phyloP scores from a whole-genome alignment of 2,113 vertebrate species.

The Pelobates fuscus region DNA sequence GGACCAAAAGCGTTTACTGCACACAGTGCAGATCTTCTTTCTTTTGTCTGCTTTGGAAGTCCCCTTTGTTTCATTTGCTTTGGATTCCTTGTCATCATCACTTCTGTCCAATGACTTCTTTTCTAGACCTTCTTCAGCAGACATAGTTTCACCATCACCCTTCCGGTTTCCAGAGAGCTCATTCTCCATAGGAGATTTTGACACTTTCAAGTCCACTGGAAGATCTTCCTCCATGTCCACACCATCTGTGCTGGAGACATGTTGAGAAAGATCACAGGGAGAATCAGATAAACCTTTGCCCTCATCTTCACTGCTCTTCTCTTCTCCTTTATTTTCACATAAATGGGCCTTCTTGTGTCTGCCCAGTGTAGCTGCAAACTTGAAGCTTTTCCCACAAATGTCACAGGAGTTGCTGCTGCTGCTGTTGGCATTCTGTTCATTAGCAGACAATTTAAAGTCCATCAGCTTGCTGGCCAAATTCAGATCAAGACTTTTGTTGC shows the following conservation, averaged over 20 bases:
- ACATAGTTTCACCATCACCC: conserved; percentile 71
- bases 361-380: conserved; percentile 86
- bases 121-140: conserved; percentile 75
- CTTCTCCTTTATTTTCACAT: conserved; percentile 66
- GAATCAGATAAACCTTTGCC: conserved; percentile 51
- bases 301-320: conserved; percentile 59
- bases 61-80: conserved; percentile 70
- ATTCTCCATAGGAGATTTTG: conserved; percentile 58
- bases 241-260: conserved; percentile 8
- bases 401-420: conserved; percentile 78
- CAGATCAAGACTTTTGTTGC: conserved; percentile 94
- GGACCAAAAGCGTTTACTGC: conserved; percentile 96
- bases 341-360: conserved; percentile 88
- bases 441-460: conserved; percentile 86
- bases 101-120: conserved; percentile 76
- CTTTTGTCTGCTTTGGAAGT: conserved; percentile 88
- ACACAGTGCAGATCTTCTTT: conserved; percentile 95
- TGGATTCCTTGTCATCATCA: conserved; percentile 81
- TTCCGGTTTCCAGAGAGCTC: conserved; percentile 63
- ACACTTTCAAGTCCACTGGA: conserved; percentile 60
- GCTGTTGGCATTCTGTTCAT: conserved; percentile 54
- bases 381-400: conserved; percentile 89
- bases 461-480: conserved; percentile 93
- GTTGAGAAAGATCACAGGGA: conserved; percentile 49
- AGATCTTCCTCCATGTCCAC: conserved; percentile 55